Evolutionary conservation across 2,888 invertebrate genomes (phyloP).

Genomic region (Polydrusus pterygomalis): DNA sequence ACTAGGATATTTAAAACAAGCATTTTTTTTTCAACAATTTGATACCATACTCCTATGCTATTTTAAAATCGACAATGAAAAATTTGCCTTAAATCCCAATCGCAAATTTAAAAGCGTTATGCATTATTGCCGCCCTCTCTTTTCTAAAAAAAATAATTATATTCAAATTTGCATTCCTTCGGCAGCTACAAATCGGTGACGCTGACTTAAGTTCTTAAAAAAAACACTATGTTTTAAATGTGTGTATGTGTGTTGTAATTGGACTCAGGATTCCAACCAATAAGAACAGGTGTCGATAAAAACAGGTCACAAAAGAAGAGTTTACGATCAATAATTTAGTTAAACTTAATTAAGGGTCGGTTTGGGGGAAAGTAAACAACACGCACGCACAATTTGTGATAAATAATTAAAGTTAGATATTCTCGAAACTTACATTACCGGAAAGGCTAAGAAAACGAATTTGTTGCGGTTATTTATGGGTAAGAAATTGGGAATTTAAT

Average conservation of each 20-base stretch:
- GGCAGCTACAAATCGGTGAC: too few relatives aligned
- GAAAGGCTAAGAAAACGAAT: not conserved
- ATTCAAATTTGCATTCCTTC: too few relatives aligned
- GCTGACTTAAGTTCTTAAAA: too few relatives aligned
- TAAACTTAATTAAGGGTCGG: not conserved
- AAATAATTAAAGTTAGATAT: constrained; percentile 10
- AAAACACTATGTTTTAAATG: too few relatives aligned
- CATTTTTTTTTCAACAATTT: too few relatives aligned
- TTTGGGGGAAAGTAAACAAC: constrained; percentile 11
- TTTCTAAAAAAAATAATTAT: too few relatives aligned
- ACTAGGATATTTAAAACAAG: too few relatives aligned
- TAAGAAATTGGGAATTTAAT: not conserved
- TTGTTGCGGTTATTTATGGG: not conserved
- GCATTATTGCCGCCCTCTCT: too few relatives aligned
- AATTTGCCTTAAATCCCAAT: too few relatives aligned
- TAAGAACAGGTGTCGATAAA: not conserved
- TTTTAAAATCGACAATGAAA: too few relatives aligned
- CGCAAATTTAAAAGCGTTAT: too few relatives aligned
- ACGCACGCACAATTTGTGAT: not conserved
- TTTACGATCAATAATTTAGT: constrained; percentile 1
- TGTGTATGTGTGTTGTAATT: not conserved
- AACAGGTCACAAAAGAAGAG: constrained; percentile 8
- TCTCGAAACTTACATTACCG: not conserved
- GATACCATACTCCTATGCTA: too few relatives aligned
- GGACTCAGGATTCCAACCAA: not conserved